These are phyloP conservation scores for Polydrusus pterygomalis DNA, from an alignment of 2,888 invertebrate species.

Conservation along the genomic window DNA sequence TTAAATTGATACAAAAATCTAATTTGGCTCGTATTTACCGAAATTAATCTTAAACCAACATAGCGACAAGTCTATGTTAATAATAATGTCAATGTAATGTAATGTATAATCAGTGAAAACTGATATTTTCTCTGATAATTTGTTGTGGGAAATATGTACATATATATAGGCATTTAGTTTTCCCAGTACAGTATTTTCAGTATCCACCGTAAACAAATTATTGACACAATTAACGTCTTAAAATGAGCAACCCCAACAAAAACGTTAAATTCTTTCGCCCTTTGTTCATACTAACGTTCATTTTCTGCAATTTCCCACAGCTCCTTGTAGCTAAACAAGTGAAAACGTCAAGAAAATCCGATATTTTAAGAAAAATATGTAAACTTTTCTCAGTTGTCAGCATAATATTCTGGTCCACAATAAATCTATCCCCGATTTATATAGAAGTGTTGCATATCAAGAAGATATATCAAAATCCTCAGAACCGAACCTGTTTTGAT, in stretches of 20 bases:
- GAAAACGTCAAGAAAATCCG: background rate
- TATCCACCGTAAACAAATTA: too few species aligned
- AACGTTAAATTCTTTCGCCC: conserved; percentile 17
- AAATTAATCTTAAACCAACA: conserved; percentile 12
- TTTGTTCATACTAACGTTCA: background rate
- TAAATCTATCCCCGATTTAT: background rate
- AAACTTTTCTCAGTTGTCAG: background rate
- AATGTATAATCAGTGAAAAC: background rate
- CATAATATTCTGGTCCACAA: background rate
- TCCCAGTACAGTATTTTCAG: too few species aligned
- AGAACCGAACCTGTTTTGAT: background rate
- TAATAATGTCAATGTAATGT: background rate
- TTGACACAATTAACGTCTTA: background rate
- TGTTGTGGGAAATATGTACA: too few species aligned
- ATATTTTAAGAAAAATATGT: background rate
- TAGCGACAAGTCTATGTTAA: background rate
- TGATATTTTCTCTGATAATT: background rate
- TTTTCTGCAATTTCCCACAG: conserved; percentile 18
- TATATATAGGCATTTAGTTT: too few species aligned
- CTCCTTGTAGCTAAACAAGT: background rate
- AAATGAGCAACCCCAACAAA: background rate
- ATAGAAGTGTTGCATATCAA: background rate
- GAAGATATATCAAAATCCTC: background rate
- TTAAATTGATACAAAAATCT: background rate
- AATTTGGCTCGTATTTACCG: background rate